Evolutionary conservation across 2,888 invertebrate species (phyloP), one percentile per base, ranked within the genome.

Genomic region (Acanthosoma haemorrhoidale): DNA sequence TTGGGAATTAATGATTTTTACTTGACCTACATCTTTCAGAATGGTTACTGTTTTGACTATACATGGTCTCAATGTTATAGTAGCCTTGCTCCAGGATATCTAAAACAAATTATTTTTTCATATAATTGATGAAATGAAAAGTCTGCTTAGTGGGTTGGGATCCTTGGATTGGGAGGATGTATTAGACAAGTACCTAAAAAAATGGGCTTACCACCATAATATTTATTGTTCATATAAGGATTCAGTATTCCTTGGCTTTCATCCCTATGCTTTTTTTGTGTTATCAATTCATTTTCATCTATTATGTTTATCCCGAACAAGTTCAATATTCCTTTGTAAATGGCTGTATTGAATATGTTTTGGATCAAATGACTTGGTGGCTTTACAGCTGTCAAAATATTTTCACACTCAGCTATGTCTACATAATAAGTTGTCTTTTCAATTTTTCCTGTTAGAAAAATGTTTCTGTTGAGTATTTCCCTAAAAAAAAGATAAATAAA

Each of bases 141-240:
- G 3, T 16, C 39, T 16, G 16, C 1, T 18, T 41, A 3, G 9
- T 43, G 41, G 18, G 18, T 18, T 9, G 11, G 18, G 18, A 43
- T 18, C 41, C 11, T 11, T 43, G n/a, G n/a, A n/a, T n/a, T n/a
- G n/a, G n/a, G n/a, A n/a, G n/a, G n/a, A n/a, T n/a, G n/a, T n/a
- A n/a, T 43, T 3, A 39, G 5, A 43, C 18, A 18, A 21, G n/a
- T n/a, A n/a, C n/a, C n/a, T n/a, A n/a, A n/a, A n/a, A n/a, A n/a
- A n/a, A n/a, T n/a, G n/a, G n/a, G 25, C 16, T 60, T 32, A 60
- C 60, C 60, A 13, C 32, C 16, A 60, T 60, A 60, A 16, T 60
- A 60, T 60, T 60, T 60, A 36, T 60, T 60, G 3, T 0, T 1
- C 32, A 60, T 8, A 1, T 16, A 8, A 6, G 8, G 25, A n/a